Base-by-base conservation (phyloP, 1,140 invertebrate genomes). In the Saccostrea echinata region DNA sequence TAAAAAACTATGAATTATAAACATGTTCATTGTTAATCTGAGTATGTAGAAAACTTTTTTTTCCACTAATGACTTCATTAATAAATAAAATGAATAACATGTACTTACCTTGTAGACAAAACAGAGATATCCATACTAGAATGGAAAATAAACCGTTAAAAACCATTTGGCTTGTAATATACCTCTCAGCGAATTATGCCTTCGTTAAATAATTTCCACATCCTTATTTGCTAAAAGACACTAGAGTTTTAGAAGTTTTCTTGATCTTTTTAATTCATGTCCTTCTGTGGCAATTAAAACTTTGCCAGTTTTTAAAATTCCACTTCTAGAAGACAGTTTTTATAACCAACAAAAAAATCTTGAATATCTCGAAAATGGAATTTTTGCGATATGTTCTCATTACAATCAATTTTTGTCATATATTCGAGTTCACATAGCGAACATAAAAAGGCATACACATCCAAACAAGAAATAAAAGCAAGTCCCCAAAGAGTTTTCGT, bases 381-480 rank as follows among this genome's bases (percentile, higher is more conserved):
- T 71, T 30, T 71, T 27, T 27, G 64, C 64, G 27, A 71, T 71
- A 24, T 11, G 24, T 76, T 76, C 30, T 76, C 68, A 33, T 24
- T 76, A 76, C 68, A 76, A 64, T 30, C 24, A 16, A 27, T n/a
- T n/a, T n/a, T n/a, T 76, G 27, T 61, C 68, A 76, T 76, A 30
- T 30, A 27, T 27, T 18, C 6, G 68, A 76, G 68, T 76, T 76
- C 68, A 76, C 68, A 33, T 30, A 76, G 24, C 68, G 68, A 27
- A 30, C 68, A 76, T 76, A 30, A 30, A 61, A 27, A 76, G 24
- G 27, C 68, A 76, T 76, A 33, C 16, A 27, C 24, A 76, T 76
- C 68, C 68, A 33, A 76, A 76, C 27, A 76, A 76, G 68, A 16
- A 24, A 76, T 76, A 76, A 76, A 76, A 76, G 55, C 55, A 21